These are phyloP conservation scores for Desoria tigrina DNA, from an alignment of 2,888 invertebrate genomes.

Conservation along the genomic window DNA sequence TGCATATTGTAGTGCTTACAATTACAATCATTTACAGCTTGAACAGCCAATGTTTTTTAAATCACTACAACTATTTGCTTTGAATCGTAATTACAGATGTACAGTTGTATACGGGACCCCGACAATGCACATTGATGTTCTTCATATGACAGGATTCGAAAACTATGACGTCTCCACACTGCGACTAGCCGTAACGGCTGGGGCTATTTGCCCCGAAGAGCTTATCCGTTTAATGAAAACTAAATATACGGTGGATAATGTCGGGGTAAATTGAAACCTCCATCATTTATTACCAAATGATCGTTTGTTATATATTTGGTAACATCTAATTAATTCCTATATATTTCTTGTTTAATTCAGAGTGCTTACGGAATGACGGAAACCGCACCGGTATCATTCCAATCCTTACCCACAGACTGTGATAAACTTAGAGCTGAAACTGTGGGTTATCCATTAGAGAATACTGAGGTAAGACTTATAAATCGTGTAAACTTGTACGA, in stretches of 20 bases:
- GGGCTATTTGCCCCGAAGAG: conserved; percentile 68
- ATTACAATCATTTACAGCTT: too few species aligned
- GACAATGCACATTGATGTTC: conserved; percentile 77
- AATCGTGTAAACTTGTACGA: too few species aligned
- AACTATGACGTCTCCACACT: conserved; percentile 58
- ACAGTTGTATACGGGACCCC: conserved; percentile 75
- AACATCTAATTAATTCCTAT: not conserved
- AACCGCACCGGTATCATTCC: conserved; percentile 63
- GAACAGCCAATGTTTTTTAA: too few species aligned
- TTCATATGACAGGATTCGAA: conserved; percentile 60
- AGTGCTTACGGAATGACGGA: conserved; percentile 66
- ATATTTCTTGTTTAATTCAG: conserved; percentile 56
- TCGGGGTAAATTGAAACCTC: conserved; percentile 35
- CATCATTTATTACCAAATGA: not conserved
- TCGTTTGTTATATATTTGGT: not conserved
- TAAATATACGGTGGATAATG: conserved; percentile 51
- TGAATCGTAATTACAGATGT: conserved; percentile 69
- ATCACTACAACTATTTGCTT: not conserved
- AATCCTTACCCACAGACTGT: conserved; percentile 59
- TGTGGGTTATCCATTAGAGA: conserved; percentile 62
- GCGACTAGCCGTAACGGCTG: conserved; percentile 68
- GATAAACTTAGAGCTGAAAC: conserved; percentile 60
- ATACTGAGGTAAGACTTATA: conserved; percentile 62
- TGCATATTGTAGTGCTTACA: too few species aligned
- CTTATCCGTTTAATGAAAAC: conserved; percentile 56